Base-by-base conservation (phyloP, 2,797 vertebrate species). In the Tenualosa thibaudeaui region DNA sequence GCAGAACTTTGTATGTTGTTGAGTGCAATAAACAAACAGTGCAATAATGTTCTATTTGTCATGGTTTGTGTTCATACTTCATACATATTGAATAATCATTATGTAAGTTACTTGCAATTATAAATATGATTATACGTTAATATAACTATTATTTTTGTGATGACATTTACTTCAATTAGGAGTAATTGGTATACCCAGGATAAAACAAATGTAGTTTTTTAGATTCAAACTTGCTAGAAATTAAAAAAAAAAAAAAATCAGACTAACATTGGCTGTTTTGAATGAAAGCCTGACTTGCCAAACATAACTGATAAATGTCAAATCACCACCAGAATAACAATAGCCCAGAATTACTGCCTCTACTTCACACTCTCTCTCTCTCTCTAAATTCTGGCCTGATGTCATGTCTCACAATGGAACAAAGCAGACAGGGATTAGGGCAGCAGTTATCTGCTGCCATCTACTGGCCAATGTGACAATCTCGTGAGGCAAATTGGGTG, bases 21-120 rank as follows among this genome's bases (percentile, higher is more conserved):
- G 90, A 94, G 93, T 94, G 94, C 93, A 96, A 95, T 96, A 95
- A 95, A 94, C 86, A 85, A 85, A 82, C 89, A 84, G 94, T 95
- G 94, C 94, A 94, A 95, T 94, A 94, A 93, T 78, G 65, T 60
- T 81, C 53, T 81, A 5, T 24, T 62, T 50, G 24, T 53, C 40
- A n/a, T 82, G 15, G 84, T 53, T 85, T 81, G 56, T 85, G 22
- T 88, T 78, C 40, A 43, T 7, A 46, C 22, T 22, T 17, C 9
- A 13, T 13, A 71, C 12, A 62, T 62, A 31, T 31, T 31, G 31
- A 31, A 31, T 31, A 31, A 31, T 31, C 1, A 58, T 58, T 58
- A 5, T 58, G 22, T 6, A 58, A 7, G 56, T 58, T 7, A n/a
- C 56, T 4, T 4, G 4, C 19, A 56, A 56, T 5, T 56, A 56